phyloP scores from a whole-genome alignment of 2,888 invertebrate genomes.

The Hanleya hanleyi region DNA sequence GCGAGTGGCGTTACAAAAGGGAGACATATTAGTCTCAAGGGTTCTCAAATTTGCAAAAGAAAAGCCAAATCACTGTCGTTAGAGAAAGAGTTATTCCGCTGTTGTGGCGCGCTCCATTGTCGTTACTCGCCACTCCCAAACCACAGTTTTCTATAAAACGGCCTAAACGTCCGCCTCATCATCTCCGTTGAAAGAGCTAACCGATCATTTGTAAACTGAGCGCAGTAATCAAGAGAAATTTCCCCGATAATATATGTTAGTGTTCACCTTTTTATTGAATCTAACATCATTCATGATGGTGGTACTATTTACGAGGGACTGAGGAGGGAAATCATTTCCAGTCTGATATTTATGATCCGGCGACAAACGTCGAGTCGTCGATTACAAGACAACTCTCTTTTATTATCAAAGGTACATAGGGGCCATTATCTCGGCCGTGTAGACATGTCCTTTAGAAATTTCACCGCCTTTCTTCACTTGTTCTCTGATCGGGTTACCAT shows the following conservation, averaged over 20 bases:
- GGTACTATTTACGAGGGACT: background rate
- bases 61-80: constrained; percentile 7
- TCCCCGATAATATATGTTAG: background rate
- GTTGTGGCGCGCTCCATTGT: constrained; percentile 6
- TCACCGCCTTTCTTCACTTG: background rate
- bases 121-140: background rate
- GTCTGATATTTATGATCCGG: background rate
- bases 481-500: background rate
- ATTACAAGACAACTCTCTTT: background rate
- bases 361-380: background rate
- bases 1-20: background rate
- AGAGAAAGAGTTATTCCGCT: background rate
- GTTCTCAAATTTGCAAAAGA: constrained; percentile 10
- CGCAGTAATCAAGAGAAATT: background rate
- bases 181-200: constrained; percentile 6
- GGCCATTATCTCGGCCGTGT: background rate
- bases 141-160: background rate
- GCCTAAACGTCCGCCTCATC: background rate
- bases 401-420: background rate
- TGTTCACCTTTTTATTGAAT: background rate
- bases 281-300: no score
- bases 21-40: constrained; percentile 1
- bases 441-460: background rate
- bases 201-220: background rate
- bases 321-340: background rate